These are phyloP conservation scores for Tonatia bakeri DNA, from an alignment of 2,113 vertebrate species.

Conservation along the genomic window DNA sequence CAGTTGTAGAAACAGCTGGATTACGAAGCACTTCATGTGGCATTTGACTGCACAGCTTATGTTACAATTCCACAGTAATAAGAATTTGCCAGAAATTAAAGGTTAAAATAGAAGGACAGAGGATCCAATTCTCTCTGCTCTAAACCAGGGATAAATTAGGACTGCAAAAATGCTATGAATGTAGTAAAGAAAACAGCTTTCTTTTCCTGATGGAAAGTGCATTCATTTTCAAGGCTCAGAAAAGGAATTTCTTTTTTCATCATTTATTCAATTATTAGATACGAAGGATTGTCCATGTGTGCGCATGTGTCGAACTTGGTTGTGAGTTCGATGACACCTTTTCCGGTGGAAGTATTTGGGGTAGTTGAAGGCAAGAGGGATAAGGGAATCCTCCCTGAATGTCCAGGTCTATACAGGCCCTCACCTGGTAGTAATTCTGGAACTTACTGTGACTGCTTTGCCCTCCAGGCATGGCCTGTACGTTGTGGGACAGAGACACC, in stretches of 20 bases:
- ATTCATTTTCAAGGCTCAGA: background rate
- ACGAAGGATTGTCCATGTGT: fast-evolving
- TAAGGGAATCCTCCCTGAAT: background rate
- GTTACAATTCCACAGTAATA: background rate
- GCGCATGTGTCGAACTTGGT: background rate
- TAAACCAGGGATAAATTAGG: background rate
- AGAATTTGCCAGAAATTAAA: background rate
- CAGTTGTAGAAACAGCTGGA: background rate
- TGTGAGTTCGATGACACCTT: background rate
- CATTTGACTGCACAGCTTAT: background rate
- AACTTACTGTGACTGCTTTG: background rate
- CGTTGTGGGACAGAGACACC: background rate
- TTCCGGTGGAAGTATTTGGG: background rate
- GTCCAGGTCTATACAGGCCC: fast-evolving
- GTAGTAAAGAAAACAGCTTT: background rate
- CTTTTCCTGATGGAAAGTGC: background rate
- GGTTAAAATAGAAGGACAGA: background rate
- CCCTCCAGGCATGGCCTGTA: background rate
- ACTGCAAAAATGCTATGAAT: background rate
- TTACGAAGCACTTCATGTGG: background rate
- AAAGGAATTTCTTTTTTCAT: background rate
- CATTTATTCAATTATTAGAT: background rate
- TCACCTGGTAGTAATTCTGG: background rate
- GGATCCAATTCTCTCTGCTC: background rate
- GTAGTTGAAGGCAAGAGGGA: background rate